Evolutionary conservation across 1,140 invertebrate species (phyloP), one percentile per base, ranked within the genome.

Genomic region (Wasmannia auropunctata): DNA sequence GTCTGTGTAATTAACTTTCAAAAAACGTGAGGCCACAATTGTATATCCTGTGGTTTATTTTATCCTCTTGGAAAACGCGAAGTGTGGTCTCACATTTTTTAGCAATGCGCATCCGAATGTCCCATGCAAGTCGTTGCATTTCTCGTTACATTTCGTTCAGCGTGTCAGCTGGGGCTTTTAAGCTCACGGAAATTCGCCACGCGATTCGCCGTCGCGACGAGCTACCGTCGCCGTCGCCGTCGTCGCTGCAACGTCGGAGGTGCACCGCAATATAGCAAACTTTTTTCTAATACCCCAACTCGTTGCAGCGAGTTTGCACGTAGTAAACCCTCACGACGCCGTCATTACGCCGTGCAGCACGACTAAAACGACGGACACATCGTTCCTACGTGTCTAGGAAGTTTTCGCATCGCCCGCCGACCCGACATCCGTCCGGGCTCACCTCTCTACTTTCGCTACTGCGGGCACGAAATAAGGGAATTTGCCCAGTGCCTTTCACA

Each of bases 321-420:
- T 90, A 91, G 90, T 91, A 90, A 90, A 91, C 56, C 81, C 43
- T 85, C 54, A 70, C 72, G 58, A 75, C 56, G 83, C 58, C 56
- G 89, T 92, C 87, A 91, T 92, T 92, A 92, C 75, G 86, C 37
- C 67, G 72, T 34, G 58, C 80, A 63, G 63, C 58, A 70, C 51
- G 74, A 69, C 88, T 74, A 89, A 89, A 90, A 88, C 88, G 79
- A 81, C 67, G 87, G 84, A 91, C 87, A 90, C 89, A 91, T 92
- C 86, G 91, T 87, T 74, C 51, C 88, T 92, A 90, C 91, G 92
- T 93, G 90, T 89, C 63, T 63, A 37, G 86, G 58, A 92, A 89
- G 87, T 89, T 90, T 88, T 88, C 88, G 56, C 89, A 70, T 89
- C 89, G 86, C 22, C 70, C 60, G 56, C 70, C 60, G 56, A 49